These are phyloP conservation scores for Lepidurus arcticus DNA, from an alignment of 1,140 invertebrate species.

Conservation along the genomic window DNA sequence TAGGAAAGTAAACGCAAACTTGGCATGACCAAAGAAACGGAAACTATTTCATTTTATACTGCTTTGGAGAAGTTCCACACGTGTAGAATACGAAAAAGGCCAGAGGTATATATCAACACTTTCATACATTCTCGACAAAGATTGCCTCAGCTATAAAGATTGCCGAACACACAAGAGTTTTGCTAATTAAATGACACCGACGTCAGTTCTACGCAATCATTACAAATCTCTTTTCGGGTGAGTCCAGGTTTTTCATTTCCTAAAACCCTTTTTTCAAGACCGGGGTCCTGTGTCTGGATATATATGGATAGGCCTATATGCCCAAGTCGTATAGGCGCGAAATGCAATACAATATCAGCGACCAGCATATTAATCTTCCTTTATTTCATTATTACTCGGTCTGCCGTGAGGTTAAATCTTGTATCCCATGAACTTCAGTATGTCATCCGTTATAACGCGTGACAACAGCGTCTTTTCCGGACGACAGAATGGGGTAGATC, in stretches of 20 bases:
- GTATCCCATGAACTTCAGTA: background rate
- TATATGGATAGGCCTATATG: too few species aligned
- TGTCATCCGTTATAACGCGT: background rate
- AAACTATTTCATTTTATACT: background rate
- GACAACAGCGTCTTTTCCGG: too few species aligned
- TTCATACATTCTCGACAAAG: background rate
- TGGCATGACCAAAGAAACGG: conserved; percentile 4
- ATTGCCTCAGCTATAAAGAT: background rate
- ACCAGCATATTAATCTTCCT: background rate
- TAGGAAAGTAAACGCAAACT: conserved; percentile 10
- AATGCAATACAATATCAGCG: background rate
- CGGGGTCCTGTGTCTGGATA: too few species aligned
- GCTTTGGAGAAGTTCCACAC: background rate
- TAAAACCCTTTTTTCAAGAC: background rate
- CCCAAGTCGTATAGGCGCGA: background rate
- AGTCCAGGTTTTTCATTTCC: background rate
- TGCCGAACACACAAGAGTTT: background rate
- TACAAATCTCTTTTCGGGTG: background rate
- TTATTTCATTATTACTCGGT: background rate
- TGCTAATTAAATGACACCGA: background rate
- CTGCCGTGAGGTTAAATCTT: background rate
- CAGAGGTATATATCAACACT: background rate
- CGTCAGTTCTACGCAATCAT: background rate
- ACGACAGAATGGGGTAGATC: too few species aligned
- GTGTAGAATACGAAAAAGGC: background rate